Base-by-base conservation (phyloP, 2,888 invertebrate genomes). In the Sialis lutaria region DNA sequence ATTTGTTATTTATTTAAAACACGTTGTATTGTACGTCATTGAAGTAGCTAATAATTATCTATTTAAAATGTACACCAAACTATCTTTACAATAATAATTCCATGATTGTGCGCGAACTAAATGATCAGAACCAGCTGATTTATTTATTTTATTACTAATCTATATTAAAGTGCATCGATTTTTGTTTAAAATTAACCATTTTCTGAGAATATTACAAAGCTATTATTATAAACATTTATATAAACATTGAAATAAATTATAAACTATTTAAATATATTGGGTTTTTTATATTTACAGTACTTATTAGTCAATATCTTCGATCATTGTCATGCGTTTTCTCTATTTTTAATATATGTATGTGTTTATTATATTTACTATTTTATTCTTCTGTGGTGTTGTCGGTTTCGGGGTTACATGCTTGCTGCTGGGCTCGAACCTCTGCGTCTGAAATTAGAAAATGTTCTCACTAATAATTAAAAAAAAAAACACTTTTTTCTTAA, bases 361-460 rank as follows among this genome's bases (percentile, higher is more conserved):
- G 22, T 2, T 22, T 22, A 22, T 42, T 30, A 31, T 42, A 31
- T 42, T 42, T 8, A 10, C 32, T 8, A n/a, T 9, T 30, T 31
- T 22, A 34, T 45, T 45, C 31, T 40, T 45, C 45, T 40, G 39
- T 40, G 12, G 40, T 30, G 32, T 39, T 13, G 12, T 22, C 22
- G 13, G 39, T 22, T 39, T 45, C 31, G 6, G 33, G 6, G 12
- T 39, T 13, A 9, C 37, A 13, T 35, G 34, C 12, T 42, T 31
- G 31, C 6, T 44, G 44, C 35, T 49, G 43, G n/a, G 46, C 49
- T 34, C 49, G 40, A 34, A 41, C 10, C 41, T 50, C 50, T 2
- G 50, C 50, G 42, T 50, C 50, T 48, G 34, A 8, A 50, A 45
- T 45, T 6, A 22, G 8, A 9, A 42, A n/a, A 32, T n/a, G 1